Percentiles rank a stretch among this genome's conserved stretches.
Conservation (phyloP, 2,888 invertebrate species). For the Oasisia sp. region DNA sequence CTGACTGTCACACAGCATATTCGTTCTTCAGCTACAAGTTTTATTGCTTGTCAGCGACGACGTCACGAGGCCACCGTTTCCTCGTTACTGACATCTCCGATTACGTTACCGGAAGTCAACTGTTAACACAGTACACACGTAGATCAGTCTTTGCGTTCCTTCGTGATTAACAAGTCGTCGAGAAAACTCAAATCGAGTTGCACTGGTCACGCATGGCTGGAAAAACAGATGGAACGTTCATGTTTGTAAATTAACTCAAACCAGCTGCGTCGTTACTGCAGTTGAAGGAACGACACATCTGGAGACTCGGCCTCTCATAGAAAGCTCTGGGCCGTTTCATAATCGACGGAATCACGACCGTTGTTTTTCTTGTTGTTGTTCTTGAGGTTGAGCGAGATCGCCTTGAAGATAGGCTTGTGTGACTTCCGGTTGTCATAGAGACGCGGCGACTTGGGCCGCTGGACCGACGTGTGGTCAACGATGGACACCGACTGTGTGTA, state of each 20-base stretch:
- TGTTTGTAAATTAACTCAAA: neutral
- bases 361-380: neutral
- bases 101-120: neutral
- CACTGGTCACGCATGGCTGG: neutral
- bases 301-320: neutral
- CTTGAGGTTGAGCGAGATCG: conserved; percentile 21
- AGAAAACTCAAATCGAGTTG: neutral
- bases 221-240: neutral
- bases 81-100: neutral
- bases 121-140: neutral
- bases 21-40: neutral
- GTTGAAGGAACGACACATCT: neutral
- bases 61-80: neutral
- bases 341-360: neutral
- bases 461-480: conserved; percentile 28
- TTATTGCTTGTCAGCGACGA: neutral
- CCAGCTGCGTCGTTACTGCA: neutral
- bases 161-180: neutral
- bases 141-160: neutral
- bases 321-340: neutral
- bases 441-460: conserved; percentile 29
- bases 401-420: conserved; percentile 4
- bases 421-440: conserved; percentile 33
- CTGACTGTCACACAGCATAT: too few relatives aligned
- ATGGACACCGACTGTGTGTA: conserved; percentile 29